Evolutionary conservation across 2,113 vertebrate species (phyloP).

Genomic region (Physeter macrocephalus): DNA sequence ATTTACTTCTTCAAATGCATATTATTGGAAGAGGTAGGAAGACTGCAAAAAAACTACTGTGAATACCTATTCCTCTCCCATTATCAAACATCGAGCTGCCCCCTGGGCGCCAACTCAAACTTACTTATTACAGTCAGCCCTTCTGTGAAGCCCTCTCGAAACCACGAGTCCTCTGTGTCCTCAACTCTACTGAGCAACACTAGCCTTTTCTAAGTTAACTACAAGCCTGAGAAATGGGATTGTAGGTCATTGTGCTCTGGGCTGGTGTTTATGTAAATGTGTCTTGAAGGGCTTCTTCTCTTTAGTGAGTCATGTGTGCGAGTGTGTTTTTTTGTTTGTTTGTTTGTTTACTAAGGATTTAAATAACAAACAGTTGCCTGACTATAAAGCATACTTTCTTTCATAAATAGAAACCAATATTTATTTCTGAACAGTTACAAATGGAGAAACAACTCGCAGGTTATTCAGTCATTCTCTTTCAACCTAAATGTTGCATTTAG

Average conservation of each 20-base stretch:
- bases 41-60: neutral
- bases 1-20: neutral
- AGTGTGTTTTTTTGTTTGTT: neutral
- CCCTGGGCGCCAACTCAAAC: neutral
- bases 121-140: neutral
- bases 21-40: neutral
- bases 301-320: neutral
- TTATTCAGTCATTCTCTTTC: constrained; percentile 24
- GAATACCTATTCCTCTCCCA: neutral
- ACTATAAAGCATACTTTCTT: constrained; percentile 25
- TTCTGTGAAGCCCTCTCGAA: neutral
- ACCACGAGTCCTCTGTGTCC: accelerated
- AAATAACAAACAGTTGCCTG: neutral
- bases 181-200: neutral
- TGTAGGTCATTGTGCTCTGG: neutral
- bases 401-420: constrained; percentile 10
- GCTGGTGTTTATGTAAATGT: neutral
- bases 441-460: neutral
- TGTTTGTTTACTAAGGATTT: constrained; percentile 17
- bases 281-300: neutral
- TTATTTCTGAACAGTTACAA: constrained; percentile 47
- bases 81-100: neutral
- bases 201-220: neutral
- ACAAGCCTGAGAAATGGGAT: neutral
- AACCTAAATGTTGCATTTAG: constrained; percentile 72